A percentile compares a stretch with the other conserved stretches of the same genome.
These are phyloP conservation scores for Panagrolaimus sp. DNA, from an alignment of 1,140 invertebrate genomes.

Conservation along the genomic window DNA sequence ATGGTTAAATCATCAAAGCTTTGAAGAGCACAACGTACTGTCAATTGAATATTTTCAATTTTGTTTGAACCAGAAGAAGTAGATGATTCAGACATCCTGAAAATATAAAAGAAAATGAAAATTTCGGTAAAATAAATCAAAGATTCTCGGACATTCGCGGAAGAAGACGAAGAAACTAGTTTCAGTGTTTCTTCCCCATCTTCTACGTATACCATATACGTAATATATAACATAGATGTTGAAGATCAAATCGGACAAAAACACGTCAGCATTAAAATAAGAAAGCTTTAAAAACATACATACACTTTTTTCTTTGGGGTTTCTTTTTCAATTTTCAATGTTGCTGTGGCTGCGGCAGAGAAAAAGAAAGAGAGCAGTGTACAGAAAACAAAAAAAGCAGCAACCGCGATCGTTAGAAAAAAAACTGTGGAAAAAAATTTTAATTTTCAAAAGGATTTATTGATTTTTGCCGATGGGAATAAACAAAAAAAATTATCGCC, in stretches of 20 bases:
- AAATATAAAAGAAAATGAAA: neutral
- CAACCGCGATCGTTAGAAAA: too few species aligned
- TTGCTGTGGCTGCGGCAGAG: neutral
- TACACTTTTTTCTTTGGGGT: neutral
- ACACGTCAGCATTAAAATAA: constrained; percentile 13
- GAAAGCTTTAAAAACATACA: neutral
- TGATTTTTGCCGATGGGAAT: too few species aligned
- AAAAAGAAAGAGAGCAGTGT: neutral
- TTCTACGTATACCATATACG: too few species aligned
- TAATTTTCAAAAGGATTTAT: too few species aligned
- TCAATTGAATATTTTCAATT: neutral
- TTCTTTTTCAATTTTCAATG: neutral
- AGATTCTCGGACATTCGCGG: too few species aligned
- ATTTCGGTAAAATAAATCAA: too few species aligned
- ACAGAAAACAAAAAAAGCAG: too few species aligned
- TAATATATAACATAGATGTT: too few species aligned
- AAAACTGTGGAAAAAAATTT: too few species aligned
- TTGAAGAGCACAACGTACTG: constrained; percentile 12
- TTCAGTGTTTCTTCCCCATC: too few species aligned
- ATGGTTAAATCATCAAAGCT: constrained; percentile 13
- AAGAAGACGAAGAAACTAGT: too few species aligned
- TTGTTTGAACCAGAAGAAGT: neutral
- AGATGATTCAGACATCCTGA: constrained; percentile 5
- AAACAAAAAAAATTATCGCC: too few species aligned
- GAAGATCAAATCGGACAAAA: neutral